Base-by-base conservation (phyloP, 1,140 invertebrate species). In the Saxidomus purpurata region DNA sequence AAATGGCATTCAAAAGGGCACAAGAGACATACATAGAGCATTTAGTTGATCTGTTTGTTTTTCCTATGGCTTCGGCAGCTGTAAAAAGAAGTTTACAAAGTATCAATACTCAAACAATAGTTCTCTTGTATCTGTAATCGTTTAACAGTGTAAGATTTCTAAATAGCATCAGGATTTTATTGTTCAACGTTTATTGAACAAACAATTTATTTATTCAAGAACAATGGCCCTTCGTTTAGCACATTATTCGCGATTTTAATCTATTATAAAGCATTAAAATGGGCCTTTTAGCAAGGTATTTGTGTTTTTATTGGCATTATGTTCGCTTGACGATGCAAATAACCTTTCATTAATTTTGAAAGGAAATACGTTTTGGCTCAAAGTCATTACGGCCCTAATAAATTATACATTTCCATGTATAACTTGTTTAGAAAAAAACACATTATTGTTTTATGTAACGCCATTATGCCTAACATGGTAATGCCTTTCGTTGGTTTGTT, bases 141-240 rank as follows among this genome's bases (percentile, higher is more conserved):
- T 81, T 81, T 80, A 81, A 81, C 71, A 81, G 86, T 49, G 76
- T 88, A 69, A 88, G 76, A 88, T 88, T 88, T 79, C 86, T 9
- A 88, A 88, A 88, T 47, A 88, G 40, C 86, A 88, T 88, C 77
- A 88, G 47, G 38, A 63, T 69, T 80, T 69, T 52, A 80, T 88
- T 80, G 76, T 80, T 69, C 55, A 22, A 25, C 55, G 52, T 88
- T 88, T 88, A 81, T 81, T 88, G 55, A 81, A 88, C 86, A 88
- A 88, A 88, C 86, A 88, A 52, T 88, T 81, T 88, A 88, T 88
- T 88, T 88, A 88, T 80, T 69, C 59, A 67, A 61, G 76, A 88
- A 88, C 76, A 88, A 88, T 69, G 25, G 76, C 55, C 43, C 38
- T 81, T 88, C 86, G 52, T 81, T 88, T 88, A 88, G 55, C 86